Evolutionary conservation across 2,888 invertebrate species (phyloP).

Genomic region (Tetragonisca angustula): DNA sequence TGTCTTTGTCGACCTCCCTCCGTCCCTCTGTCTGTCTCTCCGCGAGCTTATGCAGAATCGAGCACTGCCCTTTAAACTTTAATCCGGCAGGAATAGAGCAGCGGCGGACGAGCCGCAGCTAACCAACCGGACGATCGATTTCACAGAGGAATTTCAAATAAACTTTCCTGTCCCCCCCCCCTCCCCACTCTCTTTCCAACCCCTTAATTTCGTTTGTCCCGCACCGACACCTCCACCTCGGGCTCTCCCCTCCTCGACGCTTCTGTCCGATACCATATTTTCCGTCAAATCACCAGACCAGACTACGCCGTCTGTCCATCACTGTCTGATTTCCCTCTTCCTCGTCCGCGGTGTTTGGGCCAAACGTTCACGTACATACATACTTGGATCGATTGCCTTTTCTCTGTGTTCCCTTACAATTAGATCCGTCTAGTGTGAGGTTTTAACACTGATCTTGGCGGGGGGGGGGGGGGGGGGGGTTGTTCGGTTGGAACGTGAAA

Average conservation of each 20-base stretch:
- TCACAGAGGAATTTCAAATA: slow-evolving; percentile 49
- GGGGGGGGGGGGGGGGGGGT: no score
- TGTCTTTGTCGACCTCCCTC: neutral
- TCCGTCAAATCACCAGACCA: slow-evolving; percentile 17
- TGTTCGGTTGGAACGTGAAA: no score
- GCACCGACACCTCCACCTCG: neutral
- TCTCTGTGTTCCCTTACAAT: neutral
- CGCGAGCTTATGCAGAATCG: slow-evolving; percentile 51
- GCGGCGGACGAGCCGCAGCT: slow-evolving; percentile 3
- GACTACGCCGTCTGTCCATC: slow-evolving; percentile 9
- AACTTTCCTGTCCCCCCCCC: slow-evolving; percentile 27
- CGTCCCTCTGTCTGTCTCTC: slow-evolving; percentile 19
- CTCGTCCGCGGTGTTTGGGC: neutral
- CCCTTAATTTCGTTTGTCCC: slow-evolving; percentile 49
- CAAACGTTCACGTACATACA: neutral
- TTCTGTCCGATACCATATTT: slow-evolving; percentile 8
- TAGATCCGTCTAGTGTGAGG: no score
- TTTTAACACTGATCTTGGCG: no score
- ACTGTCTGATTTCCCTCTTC: neutral
- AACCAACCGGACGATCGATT: slow-evolving; percentile 56
- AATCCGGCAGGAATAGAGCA: slow-evolving; percentile 56
- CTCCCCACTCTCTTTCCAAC: neutral
- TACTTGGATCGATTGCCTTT: neutral
- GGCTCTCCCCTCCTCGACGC: no score
- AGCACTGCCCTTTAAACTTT: slow-evolving; percentile 58